These are phyloP conservation scores for Monodelphis domestica DNA, from an alignment of 2,797 vertebrate species.

Conservation along the genomic window DNA sequence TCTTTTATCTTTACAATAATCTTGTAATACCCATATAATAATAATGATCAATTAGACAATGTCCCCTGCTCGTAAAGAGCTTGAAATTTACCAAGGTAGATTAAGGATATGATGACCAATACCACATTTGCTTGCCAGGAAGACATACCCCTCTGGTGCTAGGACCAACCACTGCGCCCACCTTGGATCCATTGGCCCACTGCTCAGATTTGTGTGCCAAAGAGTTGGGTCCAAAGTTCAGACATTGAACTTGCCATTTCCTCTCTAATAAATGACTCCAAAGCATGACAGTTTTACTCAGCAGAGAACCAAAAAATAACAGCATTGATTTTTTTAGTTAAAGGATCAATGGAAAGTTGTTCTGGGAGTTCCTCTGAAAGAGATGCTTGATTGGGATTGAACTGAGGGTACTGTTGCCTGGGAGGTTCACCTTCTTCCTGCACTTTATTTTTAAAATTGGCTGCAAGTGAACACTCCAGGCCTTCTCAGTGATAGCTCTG, in stretches of 20 bases:
- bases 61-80: neutral
- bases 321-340: constrained; percentile 44
- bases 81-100: neutral
- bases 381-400: neutral
- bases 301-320: constrained; percentile 46
- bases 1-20: too few species aligned
- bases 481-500: neutral
- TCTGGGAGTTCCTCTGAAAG: neutral
- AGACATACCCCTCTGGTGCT: neutral
- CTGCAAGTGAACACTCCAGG: neutral
- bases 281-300: constrained; percentile 52
- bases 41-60: neutral
- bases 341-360: constrained; percentile 25
- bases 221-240: neutral
- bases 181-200: neutral
- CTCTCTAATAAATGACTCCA: neutral
- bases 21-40: too few species aligned
- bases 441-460: constrained; percentile 1
- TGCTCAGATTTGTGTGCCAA: neutral
- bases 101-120: neutral
- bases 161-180: neutral
- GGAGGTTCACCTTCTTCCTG: neutral
- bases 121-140: neutral
- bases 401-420: neutral
- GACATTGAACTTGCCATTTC: constrained; percentile 2